These are phyloP conservation scores for Melieria crassipennis DNA, from an alignment of 2,888 invertebrate species.

Conservation along the genomic window DNA sequence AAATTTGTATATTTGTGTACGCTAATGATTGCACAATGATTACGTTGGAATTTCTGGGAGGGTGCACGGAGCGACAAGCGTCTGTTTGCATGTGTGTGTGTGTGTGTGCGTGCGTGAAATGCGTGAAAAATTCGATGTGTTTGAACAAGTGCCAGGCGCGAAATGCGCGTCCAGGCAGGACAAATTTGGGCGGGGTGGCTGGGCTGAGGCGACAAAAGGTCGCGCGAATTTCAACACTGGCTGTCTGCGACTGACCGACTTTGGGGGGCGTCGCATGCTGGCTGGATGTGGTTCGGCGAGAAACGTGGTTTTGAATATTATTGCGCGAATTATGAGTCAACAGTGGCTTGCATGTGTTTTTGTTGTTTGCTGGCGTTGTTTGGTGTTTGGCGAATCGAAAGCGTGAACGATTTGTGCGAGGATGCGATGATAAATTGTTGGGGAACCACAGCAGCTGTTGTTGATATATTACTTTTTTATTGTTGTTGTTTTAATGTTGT, in stretches of 20 bases:
- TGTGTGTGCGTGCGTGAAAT: slow-evolving; percentile 21
- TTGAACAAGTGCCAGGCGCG: slow-evolving; percentile 47
- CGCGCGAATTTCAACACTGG: slow-evolving; percentile 39
- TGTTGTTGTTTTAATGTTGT: slow-evolving; percentile 24
- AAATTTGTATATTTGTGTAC: slow-evolving; percentile 53
- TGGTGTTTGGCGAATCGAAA: slow-evolving; percentile 18
- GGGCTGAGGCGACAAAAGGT: slow-evolving; percentile 8
- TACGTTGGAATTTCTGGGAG: slow-evolving; percentile 47
- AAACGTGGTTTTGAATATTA: slow-evolving; percentile 37
- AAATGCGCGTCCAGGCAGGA: slow-evolving; percentile 39
- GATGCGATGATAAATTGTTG: slow-evolving; percentile 30
- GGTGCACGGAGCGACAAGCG: background rate
- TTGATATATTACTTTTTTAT: slow-evolving; percentile 52
- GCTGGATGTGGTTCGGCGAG: no score
- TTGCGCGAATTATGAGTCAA: slow-evolving; percentile 36
- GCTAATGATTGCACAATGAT: slow-evolving; percentile 64
- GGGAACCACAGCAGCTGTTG: slow-evolving; percentile 60
- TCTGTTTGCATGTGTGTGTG: slow-evolving; percentile 1
- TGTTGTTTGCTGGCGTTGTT: background rate
- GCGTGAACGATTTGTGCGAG: slow-evolving; percentile 33
- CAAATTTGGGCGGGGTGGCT: slow-evolving; percentile 37
- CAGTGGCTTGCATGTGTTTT: background rate
- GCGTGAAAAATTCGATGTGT: slow-evolving; percentile 45
- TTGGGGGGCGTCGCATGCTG: background rate
- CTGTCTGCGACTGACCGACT: background rate